These are phyloP conservation scores for Ictalurus furcatus DNA, from an alignment of 2,113 vertebrate species.

Conservation along the genomic window DNA sequence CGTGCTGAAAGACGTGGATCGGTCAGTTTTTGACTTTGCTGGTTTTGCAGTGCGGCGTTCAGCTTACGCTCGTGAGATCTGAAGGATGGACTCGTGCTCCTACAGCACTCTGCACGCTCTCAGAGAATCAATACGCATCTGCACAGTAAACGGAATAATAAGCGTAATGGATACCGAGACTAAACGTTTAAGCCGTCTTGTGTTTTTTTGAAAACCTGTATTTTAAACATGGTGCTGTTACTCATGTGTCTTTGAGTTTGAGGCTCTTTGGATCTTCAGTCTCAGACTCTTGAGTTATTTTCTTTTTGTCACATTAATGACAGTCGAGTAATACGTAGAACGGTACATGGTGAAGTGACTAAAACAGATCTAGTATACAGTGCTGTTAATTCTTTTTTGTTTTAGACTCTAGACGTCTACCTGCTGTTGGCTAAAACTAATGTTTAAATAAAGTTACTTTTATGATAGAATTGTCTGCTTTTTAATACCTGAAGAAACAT, in stretches of 20 bases:
- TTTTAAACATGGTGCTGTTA: background rate
- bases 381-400: background rate
- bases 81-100: slow-evolving; percentile 4
- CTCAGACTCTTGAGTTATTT: background rate
- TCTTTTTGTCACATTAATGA: background rate
- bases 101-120: slow-evolving; percentile 24
- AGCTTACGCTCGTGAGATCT: background rate
- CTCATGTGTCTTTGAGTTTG: background rate
- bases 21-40: background rate
- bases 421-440: background rate
- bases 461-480: background rate
- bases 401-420: background rate
- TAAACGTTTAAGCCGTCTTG: background rate
- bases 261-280: background rate
- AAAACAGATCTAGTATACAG: background rate
- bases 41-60: background rate
- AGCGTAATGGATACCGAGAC: background rate
- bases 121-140: slow-evolving; percentile 42
- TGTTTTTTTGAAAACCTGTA: no score
- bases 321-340: background rate
- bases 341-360: background rate
- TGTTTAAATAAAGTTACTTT: background rate
- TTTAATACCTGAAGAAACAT: background rate
- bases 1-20: background rate
- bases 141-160: slow-evolving; percentile 7